A percentile compares a stretch with the other conserved stretches of the same genome.
These are phyloP conservation scores for Mohoua ochrocephala DNA, from an alignment of 2,113 vertebrate species.

Conservation along the genomic window DNA sequence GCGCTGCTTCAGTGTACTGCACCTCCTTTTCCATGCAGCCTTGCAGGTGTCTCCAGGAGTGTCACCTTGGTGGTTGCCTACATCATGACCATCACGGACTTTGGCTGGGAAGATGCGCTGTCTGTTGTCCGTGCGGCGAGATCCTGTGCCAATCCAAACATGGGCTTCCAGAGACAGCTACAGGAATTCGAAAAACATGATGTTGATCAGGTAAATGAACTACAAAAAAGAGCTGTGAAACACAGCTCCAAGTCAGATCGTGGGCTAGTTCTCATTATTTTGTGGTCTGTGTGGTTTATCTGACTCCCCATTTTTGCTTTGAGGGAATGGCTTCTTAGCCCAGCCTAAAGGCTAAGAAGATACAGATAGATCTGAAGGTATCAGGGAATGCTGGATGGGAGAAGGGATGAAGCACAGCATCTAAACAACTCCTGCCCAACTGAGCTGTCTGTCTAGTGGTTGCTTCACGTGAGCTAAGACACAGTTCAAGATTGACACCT, in stretches of 20 bases:
- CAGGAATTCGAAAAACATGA: slow-evolving; percentile 86
- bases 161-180: slow-evolving; percentile 91
- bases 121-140: slow-evolving; percentile 81
- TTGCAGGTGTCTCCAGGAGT: slow-evolving; percentile 94
- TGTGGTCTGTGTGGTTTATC: not conserved
- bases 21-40: slow-evolving; percentile 64
- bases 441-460: not conserved
- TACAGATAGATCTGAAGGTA: not conserved
- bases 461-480: not conserved
- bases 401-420: not conserved
- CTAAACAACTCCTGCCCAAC: not conserved
- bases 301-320: not conserved
- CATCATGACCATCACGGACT: slow-evolving; percentile 90
- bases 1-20: not conserved
- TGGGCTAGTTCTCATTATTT: not conserved
- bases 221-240: not conserved
- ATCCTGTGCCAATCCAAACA: slow-evolving; percentile 89
- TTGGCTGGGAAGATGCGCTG: slow-evolving; percentile 92
- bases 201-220: slow-evolving; percentile 76
- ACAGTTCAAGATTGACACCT: not conserved
- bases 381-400: not conserved
- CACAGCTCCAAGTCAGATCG: not conserved
- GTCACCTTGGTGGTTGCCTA: slow-evolving; percentile 93
- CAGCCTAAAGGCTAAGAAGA: not conserved
- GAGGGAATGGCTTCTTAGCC: not conserved